Evolutionary conservation across 2,113 vertebrate genomes (phyloP).

Genomic region (Trochalopteron elliotii): DNA sequence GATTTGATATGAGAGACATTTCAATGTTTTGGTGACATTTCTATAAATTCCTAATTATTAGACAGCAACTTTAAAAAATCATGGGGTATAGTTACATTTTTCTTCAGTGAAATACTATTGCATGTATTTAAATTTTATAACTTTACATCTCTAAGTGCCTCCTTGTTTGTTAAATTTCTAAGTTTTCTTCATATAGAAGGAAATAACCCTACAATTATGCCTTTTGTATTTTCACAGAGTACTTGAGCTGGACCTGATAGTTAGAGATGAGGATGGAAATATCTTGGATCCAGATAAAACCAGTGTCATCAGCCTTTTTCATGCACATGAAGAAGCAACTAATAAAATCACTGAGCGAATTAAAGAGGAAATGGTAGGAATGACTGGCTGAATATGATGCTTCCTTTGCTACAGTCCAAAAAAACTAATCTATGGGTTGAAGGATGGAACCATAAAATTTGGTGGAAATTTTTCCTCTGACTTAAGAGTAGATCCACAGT

Average conservation of each 20-base stretch:
- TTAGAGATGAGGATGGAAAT: slow-evolving; percentile 92
- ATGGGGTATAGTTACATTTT: neutral
- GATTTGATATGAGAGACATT: neutral
- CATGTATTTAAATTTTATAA: neutral
- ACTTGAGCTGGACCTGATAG: slow-evolving; percentile 90
- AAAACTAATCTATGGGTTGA: neutral
- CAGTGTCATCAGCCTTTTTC: slow-evolving; percentile 92
- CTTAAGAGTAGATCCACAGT: neutral
- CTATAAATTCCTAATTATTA: neutral
- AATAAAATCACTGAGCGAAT: slow-evolving; percentile 91
- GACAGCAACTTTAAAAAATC: neutral
- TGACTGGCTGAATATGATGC: neutral
- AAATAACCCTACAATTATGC: neutral
- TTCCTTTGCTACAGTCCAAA: neutral
- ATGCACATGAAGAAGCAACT: slow-evolving; percentile 91
- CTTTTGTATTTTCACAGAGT: slow-evolving; percentile 76
- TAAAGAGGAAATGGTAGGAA: slow-evolving; percentile 91
- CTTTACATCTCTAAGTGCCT: neutral
- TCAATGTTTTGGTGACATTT: neutral
- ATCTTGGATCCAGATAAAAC: slow-evolving; percentile 93
- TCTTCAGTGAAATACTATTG: neutral
- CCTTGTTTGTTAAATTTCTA: neutral
- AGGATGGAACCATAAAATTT: neutral
- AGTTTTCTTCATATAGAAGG: neutral
- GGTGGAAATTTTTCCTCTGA: neutral